Conservation (phyloP, 1,140 invertebrate species). For the Ceratina japonica region DNA sequence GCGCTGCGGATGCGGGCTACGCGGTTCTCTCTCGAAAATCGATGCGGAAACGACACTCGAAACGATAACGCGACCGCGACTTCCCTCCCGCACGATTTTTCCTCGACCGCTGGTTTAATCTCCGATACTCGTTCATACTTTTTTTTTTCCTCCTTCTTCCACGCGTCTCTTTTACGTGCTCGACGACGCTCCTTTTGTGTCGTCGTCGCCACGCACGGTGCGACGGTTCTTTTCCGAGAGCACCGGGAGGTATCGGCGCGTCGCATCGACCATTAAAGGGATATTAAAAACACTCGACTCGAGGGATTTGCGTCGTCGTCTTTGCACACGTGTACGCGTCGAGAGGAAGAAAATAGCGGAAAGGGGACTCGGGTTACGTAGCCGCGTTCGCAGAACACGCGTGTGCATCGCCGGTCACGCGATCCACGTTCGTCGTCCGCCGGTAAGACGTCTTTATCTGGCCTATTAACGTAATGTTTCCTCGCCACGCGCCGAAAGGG, state of each 20-base stretch:
- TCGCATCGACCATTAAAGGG: conserved; percentile 36
- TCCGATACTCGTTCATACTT: background rate
- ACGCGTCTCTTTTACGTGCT: background rate
- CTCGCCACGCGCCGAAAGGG: conserved; percentile 35
- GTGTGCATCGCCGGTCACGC: conserved; percentile 13
- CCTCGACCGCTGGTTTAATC: conserved; percentile 23
- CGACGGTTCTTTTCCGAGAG: conserved; percentile 22
- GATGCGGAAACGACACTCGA: background rate
- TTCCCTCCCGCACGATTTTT: background rate
- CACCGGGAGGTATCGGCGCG: background rate
- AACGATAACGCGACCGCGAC: background rate
- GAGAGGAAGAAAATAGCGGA: background rate
- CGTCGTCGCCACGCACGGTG: background rate
- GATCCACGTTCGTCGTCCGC: background rate
- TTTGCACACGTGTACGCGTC: background rate
- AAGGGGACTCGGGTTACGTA: conserved; percentile 17
- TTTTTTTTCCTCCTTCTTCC: background rate
- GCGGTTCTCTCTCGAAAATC: background rate
- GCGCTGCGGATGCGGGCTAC: conserved; percentile 1
- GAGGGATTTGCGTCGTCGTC: background rate
- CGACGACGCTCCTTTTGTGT: conserved; percentile 12
- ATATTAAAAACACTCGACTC: conserved; percentile 30
- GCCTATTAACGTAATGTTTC: conserved; percentile 51
- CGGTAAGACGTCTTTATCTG: conserved; percentile 60
- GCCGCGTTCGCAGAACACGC: background rate